Evolutionary conservation across 1,140 invertebrate genomes (phyloP).

Genomic region (Macrotrachela quadricornifera): DNA sequence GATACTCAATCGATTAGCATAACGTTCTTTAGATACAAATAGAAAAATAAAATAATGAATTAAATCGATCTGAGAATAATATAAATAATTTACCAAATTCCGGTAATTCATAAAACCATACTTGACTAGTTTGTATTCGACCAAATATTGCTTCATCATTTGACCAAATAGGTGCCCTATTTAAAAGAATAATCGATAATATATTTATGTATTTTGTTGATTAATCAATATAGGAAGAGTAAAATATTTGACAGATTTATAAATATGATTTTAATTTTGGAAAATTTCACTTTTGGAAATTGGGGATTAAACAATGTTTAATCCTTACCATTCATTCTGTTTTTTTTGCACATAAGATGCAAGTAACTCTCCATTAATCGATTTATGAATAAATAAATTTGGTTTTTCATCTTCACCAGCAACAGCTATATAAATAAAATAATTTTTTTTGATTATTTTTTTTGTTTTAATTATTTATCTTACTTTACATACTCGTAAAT

Average conservation of each 20-base stretch:
- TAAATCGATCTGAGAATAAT: neutral
- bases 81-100: neutral
- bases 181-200: no score
- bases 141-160: neutral
- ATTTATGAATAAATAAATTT: constrained; percentile 54
- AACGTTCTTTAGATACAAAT: neutral
- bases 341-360: constrained; percentile 58
- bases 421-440: constrained; percentile 10
- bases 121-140: neutral
- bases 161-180: neutral
- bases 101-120: neutral
- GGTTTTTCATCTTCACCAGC: constrained; percentile 15
- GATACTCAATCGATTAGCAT: neutral
- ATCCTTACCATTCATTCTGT: constrained; percentile 46
- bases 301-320: neutral
- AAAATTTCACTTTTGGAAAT: no score
- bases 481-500: no score
- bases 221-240: neutral
- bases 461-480: no score
- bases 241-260: neutral
- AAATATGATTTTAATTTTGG: neutral
- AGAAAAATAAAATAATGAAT: neutral
- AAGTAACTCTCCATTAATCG: constrained; percentile 44
- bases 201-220: no score
- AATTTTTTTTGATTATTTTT: no score